Evolutionary conservation across 2,888 invertebrate species (phyloP).

Genomic region (Yponomeuta malinellus): DNA sequence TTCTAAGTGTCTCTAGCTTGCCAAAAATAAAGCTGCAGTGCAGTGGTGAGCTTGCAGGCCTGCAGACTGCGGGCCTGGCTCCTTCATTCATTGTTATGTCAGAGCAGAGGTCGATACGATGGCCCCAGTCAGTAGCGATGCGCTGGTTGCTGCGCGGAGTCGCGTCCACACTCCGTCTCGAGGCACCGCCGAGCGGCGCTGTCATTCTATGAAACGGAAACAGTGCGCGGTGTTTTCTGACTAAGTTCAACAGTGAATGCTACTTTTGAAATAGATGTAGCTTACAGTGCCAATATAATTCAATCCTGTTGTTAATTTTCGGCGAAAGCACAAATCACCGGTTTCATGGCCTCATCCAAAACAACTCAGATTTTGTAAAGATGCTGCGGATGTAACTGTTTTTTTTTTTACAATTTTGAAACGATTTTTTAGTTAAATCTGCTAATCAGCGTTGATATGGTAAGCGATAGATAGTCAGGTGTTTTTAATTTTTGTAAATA

Average conservation of each 20-base stretch:
- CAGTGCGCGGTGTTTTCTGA: constrained; percentile 9
- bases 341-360: not conserved
- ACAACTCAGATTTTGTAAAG: not conserved
- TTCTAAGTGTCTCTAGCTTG: constrained; percentile 48
- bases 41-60: constrained; percentile 66
- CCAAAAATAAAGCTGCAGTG: constrained; percentile 75
- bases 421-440: not conserved
- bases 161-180: constrained; percentile 36
- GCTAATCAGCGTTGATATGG: not conserved
- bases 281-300: not conserved
- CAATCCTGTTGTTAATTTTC: not conserved
- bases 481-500: too few species aligned
- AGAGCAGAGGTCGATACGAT: constrained; percentile 50
- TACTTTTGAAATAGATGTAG: not conserved
- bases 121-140: constrained; percentile 12
- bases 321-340: constrained; percentile 2
- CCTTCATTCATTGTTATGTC: constrained; percentile 56
- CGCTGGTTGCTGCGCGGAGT: constrained; percentile 9
- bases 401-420: not conserved
- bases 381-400: constrained; percentile 5
- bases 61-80: constrained; percentile 54
- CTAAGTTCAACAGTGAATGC: not conserved
- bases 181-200: constrained; percentile 20
- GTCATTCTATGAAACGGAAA: not conserved
- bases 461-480: too few species aligned